Percentiles rank a stretch among this genome's conserved stretches.
Evolutionary conservation across 2,113 vertebrate genomes (phyloP).

Genomic region (Amphiprion ocellaris): DNA sequence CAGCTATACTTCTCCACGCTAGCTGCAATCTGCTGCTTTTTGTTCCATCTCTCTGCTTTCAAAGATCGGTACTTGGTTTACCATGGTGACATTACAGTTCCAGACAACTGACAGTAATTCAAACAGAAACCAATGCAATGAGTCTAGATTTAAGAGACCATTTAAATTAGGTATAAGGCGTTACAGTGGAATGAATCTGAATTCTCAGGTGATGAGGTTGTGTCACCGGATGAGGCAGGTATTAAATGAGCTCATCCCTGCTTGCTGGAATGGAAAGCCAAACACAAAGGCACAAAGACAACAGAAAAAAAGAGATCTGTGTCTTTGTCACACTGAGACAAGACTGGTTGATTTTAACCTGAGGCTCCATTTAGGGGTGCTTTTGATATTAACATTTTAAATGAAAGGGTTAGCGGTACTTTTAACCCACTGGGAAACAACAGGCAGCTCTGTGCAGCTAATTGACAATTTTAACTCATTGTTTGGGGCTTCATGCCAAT

Average conservation of each 20-base stretch:
- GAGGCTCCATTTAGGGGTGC: not conserved
- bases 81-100: constrained; percentile 17
- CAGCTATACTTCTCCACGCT: not conserved
- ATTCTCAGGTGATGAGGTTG: constrained; percentile 18
- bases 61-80: not conserved
- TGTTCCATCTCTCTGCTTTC: not conserved
- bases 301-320: not conserved
- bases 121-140: constrained; percentile 32
- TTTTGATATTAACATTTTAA: constrained; percentile 18
- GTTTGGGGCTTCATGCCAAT: not conserved
- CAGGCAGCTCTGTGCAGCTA: not conserved
- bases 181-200: constrained; percentile 6
- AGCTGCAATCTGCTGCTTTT: constrained; percentile 13
- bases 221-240: constrained; percentile 12
- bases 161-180: constrained; percentile 52
- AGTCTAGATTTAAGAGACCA: constrained; percentile 41
- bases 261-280: constrained; percentile 2
- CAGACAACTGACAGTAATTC: constrained; percentile 33
- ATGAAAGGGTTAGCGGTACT: not conserved
- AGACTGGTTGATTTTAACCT: not conserved
- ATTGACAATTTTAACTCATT: not conserved
- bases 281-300: not conserved
- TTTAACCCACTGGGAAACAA: constrained; percentile 18
- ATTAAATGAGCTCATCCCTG: constrained; percentile 39
- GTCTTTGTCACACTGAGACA: constrained; percentile 14